phyloP scores from a whole-genome alignment of 2,113 vertebrate species.

The Tragulus kanchil region DNA sequence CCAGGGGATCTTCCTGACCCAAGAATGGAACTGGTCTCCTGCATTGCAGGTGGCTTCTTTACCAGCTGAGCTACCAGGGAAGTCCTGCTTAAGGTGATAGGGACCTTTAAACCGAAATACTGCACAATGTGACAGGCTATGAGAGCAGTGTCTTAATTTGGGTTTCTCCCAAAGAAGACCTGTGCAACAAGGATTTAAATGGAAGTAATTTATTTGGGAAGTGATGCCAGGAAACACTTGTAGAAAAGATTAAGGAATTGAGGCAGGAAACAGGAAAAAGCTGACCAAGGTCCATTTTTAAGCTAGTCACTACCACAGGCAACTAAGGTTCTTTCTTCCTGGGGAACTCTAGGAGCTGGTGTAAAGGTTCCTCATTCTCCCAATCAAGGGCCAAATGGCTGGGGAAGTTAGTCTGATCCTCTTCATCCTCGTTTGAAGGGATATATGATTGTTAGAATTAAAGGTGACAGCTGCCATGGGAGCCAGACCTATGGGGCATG shows the following conservation, averaged over 20 bases:
- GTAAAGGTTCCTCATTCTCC: neutral
- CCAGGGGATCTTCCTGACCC: too few relatives aligned
- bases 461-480: slow-evolving; percentile 10
- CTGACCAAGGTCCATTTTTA: neutral
- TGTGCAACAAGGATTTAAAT: neutral
- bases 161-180: neutral
- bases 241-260: neutral
- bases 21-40: too few relatives aligned
- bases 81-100: too few relatives aligned
- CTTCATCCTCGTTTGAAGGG: neutral
- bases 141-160: slow-evolving; percentile 2
- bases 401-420: neutral
- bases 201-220: slow-evolving; percentile 9
- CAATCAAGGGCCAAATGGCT: neutral
- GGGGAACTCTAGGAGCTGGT: neutral
- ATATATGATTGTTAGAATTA: neutral
- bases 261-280: slow-evolving; percentile 36
- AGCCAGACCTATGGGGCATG: neutral
- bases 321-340: neutral
- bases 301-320: neutral
- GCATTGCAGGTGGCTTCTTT: too few relatives aligned
- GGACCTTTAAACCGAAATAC: slow-evolving; percentile 9
- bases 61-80: too few relatives aligned
- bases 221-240: neutral
- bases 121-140: neutral